Evolutionary conservation across 2,888 invertebrate species (phyloP), one percentile per base, ranked within the genome.

Genomic region (Iselma pallidipennis): DNA sequence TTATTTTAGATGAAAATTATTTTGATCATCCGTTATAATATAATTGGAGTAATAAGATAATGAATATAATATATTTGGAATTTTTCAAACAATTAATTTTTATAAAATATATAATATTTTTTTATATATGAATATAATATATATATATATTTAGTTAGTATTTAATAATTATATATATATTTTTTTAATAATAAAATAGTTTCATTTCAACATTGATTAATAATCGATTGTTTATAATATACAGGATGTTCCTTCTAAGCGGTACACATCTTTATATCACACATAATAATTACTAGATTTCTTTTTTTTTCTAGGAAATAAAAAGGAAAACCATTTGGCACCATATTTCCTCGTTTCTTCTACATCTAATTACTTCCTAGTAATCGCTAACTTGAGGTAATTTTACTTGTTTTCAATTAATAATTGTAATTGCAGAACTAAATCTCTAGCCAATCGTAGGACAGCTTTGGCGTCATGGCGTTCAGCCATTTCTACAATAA

Each of bases 401-500:
- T 69, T 80, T 85, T 87, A 94, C 84, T 95, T 95, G 83, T 95
- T 95, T 82, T 95, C 95, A 67, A 96, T 95, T 63, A 96, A 85
- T 73, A 93, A 91, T 83, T 96, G 96, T 67, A 97, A 87, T 83
- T 95, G 92, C 61, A 91, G 84, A 7, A 96, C 95, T 66, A 97
- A 84, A 74, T 94, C 94, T 71, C 96, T 85, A 0, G 96, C 92
- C 65, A 96, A 84, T 66, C 89, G 87, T 59, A 98, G 82, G 33
- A 97, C 90, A 2, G 91, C 88, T 68, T 88, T 87, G 2, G 93
- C 92, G 78, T 96, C 91, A 81, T 98, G 97, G 66, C 94, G 86
- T 80, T 98, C 97, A 0, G 97, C 97, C 96, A 97, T 97, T 89
- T 97, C 97, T 96, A 84, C 63, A 86, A 86, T 29, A 4, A 9